Evolutionary conservation across 2,797 vertebrate species (phyloP).

Genomic region (Serranus cabrilla): DNA sequence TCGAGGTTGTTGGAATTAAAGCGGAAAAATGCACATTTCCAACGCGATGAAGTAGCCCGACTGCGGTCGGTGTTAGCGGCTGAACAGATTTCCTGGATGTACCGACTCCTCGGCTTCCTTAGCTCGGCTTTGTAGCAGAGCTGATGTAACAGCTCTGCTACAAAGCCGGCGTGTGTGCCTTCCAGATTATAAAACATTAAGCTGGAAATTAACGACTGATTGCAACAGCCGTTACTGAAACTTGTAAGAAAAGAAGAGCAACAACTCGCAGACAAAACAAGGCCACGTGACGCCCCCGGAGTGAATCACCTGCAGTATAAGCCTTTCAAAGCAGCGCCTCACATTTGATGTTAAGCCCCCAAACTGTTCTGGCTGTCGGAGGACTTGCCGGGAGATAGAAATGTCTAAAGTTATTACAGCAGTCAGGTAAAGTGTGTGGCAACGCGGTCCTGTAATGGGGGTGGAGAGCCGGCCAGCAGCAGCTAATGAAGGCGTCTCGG

Average conservation of each 20-base stretch:
- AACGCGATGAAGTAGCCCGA: slow-evolving; percentile 24
- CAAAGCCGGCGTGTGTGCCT: slow-evolving; percentile 47
- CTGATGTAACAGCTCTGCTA: slow-evolving; percentile 58
- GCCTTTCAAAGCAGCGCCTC: slow-evolving; percentile 62
- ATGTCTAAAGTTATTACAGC: slow-evolving; percentile 78
- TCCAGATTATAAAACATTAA: slow-evolving; percentile 70
- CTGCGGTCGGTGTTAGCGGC: slow-evolving; percentile 31
- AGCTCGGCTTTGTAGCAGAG: slow-evolving; percentile 48
- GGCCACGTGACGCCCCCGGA: slow-evolving; percentile 32
- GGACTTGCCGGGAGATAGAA: slow-evolving; percentile 73
- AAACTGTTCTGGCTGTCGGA: slow-evolving; percentile 60
- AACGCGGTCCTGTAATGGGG: slow-evolving; percentile 62
- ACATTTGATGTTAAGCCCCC: slow-evolving; percentile 71
- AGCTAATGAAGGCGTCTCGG: slow-evolving; percentile 78
- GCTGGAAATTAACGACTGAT: slow-evolving; percentile 72
- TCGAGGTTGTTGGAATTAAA: slow-evolving; percentile 1
- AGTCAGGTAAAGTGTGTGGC: slow-evolving; percentile 75
- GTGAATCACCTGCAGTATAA: slow-evolving; percentile 63
- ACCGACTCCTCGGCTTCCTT: slow-evolving; percentile 46
- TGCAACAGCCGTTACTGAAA: slow-evolving; percentile 67
- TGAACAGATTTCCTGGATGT: slow-evolving; percentile 69
- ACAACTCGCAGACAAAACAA: slow-evolving; percentile 61
- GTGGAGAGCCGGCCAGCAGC: slow-evolving; percentile 68
- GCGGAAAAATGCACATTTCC: slow-evolving; percentile 21
- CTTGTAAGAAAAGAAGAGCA: slow-evolving; percentile 46